Conservation (phyloP, 2,797 vertebrate species). For the Lindbergichthys nudifrons region DNA sequence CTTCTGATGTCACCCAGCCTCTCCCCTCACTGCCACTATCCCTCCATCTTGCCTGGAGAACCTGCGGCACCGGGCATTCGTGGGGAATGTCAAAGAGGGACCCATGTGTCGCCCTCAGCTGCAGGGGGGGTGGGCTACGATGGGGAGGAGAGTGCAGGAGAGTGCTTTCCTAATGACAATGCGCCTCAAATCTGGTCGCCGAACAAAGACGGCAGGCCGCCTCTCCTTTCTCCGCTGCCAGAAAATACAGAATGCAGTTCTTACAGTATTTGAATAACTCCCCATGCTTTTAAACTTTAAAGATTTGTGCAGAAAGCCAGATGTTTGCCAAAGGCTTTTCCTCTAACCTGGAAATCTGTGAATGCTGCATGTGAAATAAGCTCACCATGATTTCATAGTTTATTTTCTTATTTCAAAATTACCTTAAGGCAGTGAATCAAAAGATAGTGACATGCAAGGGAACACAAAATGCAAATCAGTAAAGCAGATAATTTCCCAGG, state of each 20-base stretch:
- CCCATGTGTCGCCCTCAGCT: constrained; percentile 51
- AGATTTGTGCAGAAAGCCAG: constrained; percentile 40
- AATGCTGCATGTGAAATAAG: constrained; percentile 43
- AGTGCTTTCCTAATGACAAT: constrained; percentile 62
- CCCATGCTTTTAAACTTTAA: constrained; percentile 44
- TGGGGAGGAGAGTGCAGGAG: constrained; percentile 39
- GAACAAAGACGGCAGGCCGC: constrained; percentile 26
- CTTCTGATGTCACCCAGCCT: constrained; percentile 61
- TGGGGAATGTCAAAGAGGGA: constrained; percentile 66
- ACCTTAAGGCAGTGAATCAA: constrained; percentile 37
- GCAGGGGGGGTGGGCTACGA: constrained; percentile 40
- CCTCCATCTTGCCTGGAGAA: constrained; percentile 47
- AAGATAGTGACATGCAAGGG: constrained; percentile 29
- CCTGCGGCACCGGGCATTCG: constrained; percentile 31
- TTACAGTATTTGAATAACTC: constrained; percentile 36
- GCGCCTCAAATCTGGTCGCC: constrained; percentile 15
- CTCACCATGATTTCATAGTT: constrained; percentile 40
- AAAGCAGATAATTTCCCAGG: not conserved
- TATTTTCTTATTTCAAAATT: constrained; percentile 49
- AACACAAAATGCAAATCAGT: constrained; percentile 36
- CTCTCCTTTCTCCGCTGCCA: not conserved
- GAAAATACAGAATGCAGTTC: constrained; percentile 16
- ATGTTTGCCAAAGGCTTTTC: constrained; percentile 62
- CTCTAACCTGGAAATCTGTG: constrained; percentile 48
- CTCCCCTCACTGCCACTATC: constrained; percentile 48